Evolutionary conservation across 2,113 vertebrate species (phyloP).

Genomic region (Macrotis lagotis): DNA sequence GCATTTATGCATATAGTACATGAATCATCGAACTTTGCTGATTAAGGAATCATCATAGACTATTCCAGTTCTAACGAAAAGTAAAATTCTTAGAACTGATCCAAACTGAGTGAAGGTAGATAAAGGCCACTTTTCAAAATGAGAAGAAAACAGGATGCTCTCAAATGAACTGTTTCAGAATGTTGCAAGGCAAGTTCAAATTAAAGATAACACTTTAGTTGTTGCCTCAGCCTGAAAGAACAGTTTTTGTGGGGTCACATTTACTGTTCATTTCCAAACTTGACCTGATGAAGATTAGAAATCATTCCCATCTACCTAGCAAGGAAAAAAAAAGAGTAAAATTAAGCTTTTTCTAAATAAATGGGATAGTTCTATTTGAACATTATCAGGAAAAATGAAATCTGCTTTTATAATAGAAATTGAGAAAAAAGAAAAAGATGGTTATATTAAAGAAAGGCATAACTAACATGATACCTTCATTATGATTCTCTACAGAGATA

Average conservation of each 20-base stretch:
- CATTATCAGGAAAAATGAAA: background rate
- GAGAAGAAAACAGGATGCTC: slow-evolving; percentile 54
- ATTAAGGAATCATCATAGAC: slow-evolving; percentile 22
- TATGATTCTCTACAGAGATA: background rate
- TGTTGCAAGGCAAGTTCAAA: background rate
- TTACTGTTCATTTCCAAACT: background rate
- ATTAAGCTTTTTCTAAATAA: background rate
- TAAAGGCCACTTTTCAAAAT: background rate
- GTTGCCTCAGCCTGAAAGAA: background rate
- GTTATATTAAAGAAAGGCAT: background rate
- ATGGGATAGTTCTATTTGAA: background rate
- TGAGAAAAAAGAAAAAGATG: background rate
- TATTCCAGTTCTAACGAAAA: slow-evolving; percentile 55
- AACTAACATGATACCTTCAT: background rate
- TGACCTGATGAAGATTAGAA: background rate
- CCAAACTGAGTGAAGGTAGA: slow-evolving; percentile 42
- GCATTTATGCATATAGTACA: background rate
- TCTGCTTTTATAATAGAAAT: background rate
- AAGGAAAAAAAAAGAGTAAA: slow-evolving; percentile 4
- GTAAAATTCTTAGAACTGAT: slow-evolving; percentile 57
- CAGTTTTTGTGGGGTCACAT: background rate
- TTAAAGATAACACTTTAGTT: slow-evolving; percentile 1
- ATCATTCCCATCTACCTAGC: background rate
- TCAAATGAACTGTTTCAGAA: slow-evolving; percentile 5
- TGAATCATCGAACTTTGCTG: slow-evolving; percentile 10